Conservation (phyloP, 2,888 invertebrate species). For the Zygogramma bicolorata region DNA sequence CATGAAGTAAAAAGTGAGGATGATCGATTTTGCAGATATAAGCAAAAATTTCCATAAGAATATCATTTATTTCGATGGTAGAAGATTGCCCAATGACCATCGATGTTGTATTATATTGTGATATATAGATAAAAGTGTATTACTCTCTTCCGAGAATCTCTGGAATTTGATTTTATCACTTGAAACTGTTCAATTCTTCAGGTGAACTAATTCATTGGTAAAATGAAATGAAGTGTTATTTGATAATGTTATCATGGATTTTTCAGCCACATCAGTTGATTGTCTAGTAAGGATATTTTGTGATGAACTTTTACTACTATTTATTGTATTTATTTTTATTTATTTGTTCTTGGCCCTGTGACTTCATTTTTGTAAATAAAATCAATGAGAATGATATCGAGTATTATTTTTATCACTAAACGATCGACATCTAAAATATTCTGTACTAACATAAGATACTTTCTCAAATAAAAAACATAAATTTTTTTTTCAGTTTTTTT, state of each 20-base stretch:
- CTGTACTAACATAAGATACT: no score
- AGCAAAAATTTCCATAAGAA: neutral
- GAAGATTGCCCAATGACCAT: neutral
- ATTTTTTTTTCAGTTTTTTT: no score
- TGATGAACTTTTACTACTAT: neutral
- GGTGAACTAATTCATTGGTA: no score
- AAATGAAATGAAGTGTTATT: no score
- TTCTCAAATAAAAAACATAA: no score
- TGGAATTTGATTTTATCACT: neutral
- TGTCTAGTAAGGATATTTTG: neutral
- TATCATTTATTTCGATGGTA: neutral
- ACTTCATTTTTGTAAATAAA: slow-evolving; percentile 10
- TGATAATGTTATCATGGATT: no score
- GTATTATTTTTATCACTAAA: neutral
- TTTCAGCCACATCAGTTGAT: no score
- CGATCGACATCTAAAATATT: no score
- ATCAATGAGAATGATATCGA: neutral
- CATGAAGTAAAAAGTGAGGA: neutral
- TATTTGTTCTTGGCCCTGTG: neutral
- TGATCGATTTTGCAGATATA: slow-evolving; percentile 10
- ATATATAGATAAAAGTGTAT: slow-evolving; percentile 28
- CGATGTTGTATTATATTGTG: slow-evolving; percentile 44
- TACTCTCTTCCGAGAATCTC: neutral
- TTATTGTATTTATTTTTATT: slow-evolving; percentile 5
- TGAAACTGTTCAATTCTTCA: no score